Evolutionary conservation across 2,888 invertebrate species (phyloP).

Genomic region (Yponomeuta sedellus): DNA sequence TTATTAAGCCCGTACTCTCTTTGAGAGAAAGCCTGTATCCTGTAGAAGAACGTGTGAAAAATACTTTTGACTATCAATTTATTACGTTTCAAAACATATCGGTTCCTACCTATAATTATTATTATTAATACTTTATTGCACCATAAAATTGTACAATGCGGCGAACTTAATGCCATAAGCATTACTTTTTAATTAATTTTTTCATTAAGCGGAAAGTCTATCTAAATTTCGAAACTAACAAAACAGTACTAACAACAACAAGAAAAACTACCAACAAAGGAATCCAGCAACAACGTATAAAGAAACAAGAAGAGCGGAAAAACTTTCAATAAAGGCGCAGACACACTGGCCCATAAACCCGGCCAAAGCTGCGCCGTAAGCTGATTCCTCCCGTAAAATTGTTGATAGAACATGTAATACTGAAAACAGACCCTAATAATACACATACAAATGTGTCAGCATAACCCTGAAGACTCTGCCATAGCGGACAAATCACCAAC

Average conservation of each 20-base stretch:
- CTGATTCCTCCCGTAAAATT: slow-evolving; percentile 28
- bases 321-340: slow-evolving; percentile 36
- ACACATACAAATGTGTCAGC: slow-evolving; percentile 44
- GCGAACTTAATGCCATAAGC: too few species aligned
- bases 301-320: slow-evolving; percentile 17
- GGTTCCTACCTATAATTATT: too few species aligned
- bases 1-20: too few species aligned
- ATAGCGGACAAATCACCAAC: slow-evolving; percentile 14
- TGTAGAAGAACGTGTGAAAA: too few species aligned
- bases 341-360: slow-evolving; percentile 33
- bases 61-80: too few species aligned
- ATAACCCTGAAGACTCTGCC: slow-evolving; percentile 27
- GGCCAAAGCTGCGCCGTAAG: slow-evolving; percentile 20
- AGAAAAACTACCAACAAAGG: not conserved
- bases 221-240: not conserved
- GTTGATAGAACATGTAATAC: slow-evolving; percentile 37
- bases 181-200: too few species aligned
- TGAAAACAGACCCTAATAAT: slow-evolving; percentile 39
- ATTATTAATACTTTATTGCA: too few species aligned
- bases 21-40: too few species aligned
- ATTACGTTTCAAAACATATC: too few species aligned
- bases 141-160: too few species aligned
- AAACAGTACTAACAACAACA: not conserved
- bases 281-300: not conserved
- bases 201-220: not conserved